Percentiles rank a stretch among this genome's conserved stretches.
Conservation (phyloP, 1,140 invertebrate species). For the Cheumatopsyche charites region DNA sequence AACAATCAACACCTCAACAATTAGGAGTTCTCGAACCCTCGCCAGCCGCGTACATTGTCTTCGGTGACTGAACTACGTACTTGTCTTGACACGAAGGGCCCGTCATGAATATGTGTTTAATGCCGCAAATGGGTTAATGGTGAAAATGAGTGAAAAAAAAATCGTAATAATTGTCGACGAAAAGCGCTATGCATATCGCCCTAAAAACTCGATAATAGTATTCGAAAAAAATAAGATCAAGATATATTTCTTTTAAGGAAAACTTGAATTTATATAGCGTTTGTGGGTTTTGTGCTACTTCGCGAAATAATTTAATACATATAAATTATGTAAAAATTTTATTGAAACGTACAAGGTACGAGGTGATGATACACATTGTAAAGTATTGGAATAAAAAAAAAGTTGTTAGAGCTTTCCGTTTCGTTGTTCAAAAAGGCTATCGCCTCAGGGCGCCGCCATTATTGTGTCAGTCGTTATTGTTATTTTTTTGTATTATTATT, state of each 20-base stretch:
- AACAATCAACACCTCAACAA: constrained; percentile 39
- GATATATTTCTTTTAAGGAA: no score
- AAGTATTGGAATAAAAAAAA: constrained; percentile 26
- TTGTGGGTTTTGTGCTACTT: no score
- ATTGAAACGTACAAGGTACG: constrained; percentile 12
- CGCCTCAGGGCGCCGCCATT: constrained; percentile 40
- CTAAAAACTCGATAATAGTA: no score
- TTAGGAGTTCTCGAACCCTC: constrained; percentile 23
- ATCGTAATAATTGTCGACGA: no score
- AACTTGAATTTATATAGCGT: no score
- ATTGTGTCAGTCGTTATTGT: constrained; percentile 43
- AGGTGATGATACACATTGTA: constrained; percentile 25
- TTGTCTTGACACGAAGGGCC: constrained; percentile 24
- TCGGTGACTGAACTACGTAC: constrained; percentile 29
- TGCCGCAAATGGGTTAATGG: constrained; percentile 15
- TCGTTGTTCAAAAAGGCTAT: constrained; percentile 36
- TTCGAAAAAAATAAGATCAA: no score
- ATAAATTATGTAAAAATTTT: constrained; percentile 1
- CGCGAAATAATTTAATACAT: background rate
- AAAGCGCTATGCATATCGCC: no score
- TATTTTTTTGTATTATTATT: constrained; percentile 31
- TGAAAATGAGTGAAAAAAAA: background rate
- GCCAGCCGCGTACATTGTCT: constrained; percentile 16
- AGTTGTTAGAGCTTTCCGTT: constrained; percentile 32
- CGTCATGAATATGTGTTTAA: no score